Base-by-base conservation (phyloP, 2,888 invertebrate species). In the Spodoptera exigua region DNA sequence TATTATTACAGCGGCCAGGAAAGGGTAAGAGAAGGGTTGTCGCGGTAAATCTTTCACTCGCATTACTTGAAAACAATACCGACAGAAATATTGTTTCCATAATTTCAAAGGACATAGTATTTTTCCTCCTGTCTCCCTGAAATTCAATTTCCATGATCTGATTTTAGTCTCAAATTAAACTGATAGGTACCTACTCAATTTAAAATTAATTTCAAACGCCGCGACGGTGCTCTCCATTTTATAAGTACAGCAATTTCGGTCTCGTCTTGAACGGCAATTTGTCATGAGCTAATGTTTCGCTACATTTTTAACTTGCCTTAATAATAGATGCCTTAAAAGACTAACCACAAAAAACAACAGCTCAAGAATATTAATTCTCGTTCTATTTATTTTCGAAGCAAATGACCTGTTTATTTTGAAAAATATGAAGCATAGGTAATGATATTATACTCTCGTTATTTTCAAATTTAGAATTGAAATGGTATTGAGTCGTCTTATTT, bases 141-240 rank as follows among this genome's bases (percentile, higher is more conserved):
- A 61, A 45, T 61, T 18, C 47, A 56, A 53, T 57, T 36, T 60
- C 11, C 34, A 36, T 45, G 18, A 67, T 57, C 14, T 12, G 43
- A 63, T 61, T 54, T 56, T 47, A 54, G 37, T 18, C 21, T 58
- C 3, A 48, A 51, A 60, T 60, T 57, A 36, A 55, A 54, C 14
- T 41, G 34, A 60, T 41, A 49, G 5, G 13, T 43, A 59, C 17
- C 18, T 47, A 35, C 13, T 53, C 37, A 64, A 58, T 59, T 61
- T 35, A 39, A 71, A 59, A 64, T 64, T 59, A 59, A 55, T 69
- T 69, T 59, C 39, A 49, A 67, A 21, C 5, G 41, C n/a, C 34
- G 14, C 18, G 17, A 17, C 21, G 32, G 34, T 27, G 14, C 39
- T n/a, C 17, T 53, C 3, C 1, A 12, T 39, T 61, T 32, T 37